phyloP scores from a whole-genome alignment of 2,113 vertebrate species.

The Corythoichthys haematopterus region DNA sequence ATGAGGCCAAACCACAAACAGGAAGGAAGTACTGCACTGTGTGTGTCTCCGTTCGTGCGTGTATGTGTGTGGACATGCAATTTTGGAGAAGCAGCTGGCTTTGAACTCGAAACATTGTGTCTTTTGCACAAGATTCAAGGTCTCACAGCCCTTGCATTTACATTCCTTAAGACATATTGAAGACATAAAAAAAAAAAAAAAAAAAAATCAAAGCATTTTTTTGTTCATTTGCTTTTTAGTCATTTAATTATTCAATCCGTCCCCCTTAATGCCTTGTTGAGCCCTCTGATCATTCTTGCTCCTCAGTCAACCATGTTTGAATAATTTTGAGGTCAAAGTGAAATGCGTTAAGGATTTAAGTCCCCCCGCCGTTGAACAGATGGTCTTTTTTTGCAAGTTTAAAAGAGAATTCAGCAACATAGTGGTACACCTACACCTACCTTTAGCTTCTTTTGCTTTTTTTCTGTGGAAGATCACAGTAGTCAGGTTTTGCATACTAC shows the following conservation, averaged over 20 bases:
- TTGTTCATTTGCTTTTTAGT: too few species aligned
- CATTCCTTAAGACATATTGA: slow-evolving; percentile 43
- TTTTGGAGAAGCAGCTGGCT: slow-evolving; percentile 29
- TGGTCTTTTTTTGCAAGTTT: slow-evolving; percentile 22
- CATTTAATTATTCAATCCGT: slow-evolving; percentile 6
- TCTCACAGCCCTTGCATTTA: slow-evolving; percentile 23
- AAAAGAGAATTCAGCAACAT: slow-evolving; percentile 21
- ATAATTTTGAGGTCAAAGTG: slow-evolving; percentile 2
- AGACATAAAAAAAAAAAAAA: too few species aligned
- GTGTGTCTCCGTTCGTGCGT: too few species aligned
- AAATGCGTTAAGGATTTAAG: not conserved
- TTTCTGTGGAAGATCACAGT: slow-evolving; percentile 21
- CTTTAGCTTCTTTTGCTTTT: slow-evolving; percentile 35
- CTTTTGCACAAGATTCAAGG: slow-evolving; percentile 44
- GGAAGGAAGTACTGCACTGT: slow-evolving; percentile 67
- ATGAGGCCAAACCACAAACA: slow-evolving; percentile 65
- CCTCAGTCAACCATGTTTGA: slow-evolving; percentile 1
- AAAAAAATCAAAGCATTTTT: too few species aligned
- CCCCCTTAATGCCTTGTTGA: not conserved
- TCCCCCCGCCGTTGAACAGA: not conserved
- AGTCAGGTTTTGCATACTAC: slow-evolving; percentile 11
- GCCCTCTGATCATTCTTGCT: not conserved
- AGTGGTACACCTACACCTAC: slow-evolving; percentile 26
- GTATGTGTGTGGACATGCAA: slow-evolving; percentile 7
- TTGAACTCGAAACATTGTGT: slow-evolving; percentile 38